Base-by-base conservation (phyloP, 35 echinoderm and acorn worm species). In the Apostichopus japonicus region DNA sequence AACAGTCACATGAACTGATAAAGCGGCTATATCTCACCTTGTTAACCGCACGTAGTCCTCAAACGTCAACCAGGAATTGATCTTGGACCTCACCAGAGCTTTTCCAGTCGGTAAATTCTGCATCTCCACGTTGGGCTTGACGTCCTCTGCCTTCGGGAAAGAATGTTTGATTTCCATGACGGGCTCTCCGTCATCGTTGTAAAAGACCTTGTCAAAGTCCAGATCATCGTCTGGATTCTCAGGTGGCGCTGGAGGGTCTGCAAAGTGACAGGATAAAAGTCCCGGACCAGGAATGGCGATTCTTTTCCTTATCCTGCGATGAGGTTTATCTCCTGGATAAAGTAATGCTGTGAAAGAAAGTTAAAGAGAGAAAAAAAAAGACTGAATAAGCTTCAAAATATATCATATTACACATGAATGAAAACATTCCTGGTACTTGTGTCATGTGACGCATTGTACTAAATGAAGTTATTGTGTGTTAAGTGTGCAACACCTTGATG, bases 51-150 rank as follows among this genome's bases (percentile, higher is more conserved):
- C 93, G 84, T 99, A 99, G 15, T 99, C 97, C 62, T 99, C 97
- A 95, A 96, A 99, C 0, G 97, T 93, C 84, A 99, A 90, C 97
- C 97, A 99, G 25, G 93, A 96, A 80, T 99, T 92, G 10, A 99
- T 77, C 91, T 96, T 99, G 13, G 91, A 76, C 67, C 86, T 93
- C 44, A 99, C 87, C 51, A 96, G 86, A 58, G 97, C 97, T 76
- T 95, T 99, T 4, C 97, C 97, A 23, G 93, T 99, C 13, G 97
- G 94, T 14, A 99, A 92, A 51, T 90, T 96, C 95, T 94, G 79
- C 53, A 96, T 65, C 65, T 93, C 90, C 9, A 84, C 14, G 25
- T 96, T 77, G 14, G 93, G 82, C 27, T 75, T 77, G 33, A 96
- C 92, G 6, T 96, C 89, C 0, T 94, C 93, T 59, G 62, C 92